These are phyloP conservation scores for Charaxes varanes DNA, from an alignment of 1,140 invertebrate genomes.

Conservation along the genomic window DNA sequence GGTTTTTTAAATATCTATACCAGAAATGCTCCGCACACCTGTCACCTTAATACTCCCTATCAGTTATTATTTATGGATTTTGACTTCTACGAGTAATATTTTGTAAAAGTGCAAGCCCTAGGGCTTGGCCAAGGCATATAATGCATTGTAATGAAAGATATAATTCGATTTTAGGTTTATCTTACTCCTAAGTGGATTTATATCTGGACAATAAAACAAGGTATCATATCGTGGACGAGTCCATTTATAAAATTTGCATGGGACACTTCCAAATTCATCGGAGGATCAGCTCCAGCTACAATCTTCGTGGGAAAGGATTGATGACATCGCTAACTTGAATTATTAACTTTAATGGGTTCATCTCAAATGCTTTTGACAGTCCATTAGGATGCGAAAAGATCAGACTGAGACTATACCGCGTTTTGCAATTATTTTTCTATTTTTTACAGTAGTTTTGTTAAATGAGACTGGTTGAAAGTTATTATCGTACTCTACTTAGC, in stretches of 20 bases:
- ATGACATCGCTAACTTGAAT: slow-evolving; percentile 1
- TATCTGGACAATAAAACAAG: slow-evolving; percentile 48
- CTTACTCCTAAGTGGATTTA: slow-evolving; percentile 48
- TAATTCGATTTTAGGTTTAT: slow-evolving; percentile 60
- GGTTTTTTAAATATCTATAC: too few species aligned
- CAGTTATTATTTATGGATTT: too few species aligned
- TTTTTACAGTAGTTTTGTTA: not conserved
- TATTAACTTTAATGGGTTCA: slow-evolving; percentile 2
- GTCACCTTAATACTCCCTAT: too few species aligned
- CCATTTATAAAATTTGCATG: slow-evolving; percentile 33
- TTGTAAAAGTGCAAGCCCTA: slow-evolving; percentile 3
- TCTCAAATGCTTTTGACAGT: not conserved
- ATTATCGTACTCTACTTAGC: too few species aligned
- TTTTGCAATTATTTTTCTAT: not conserved
- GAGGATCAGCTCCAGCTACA: slow-evolving; percentile 1
- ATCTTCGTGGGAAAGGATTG: slow-evolving; percentile 11
- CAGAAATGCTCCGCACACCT: too few species aligned
- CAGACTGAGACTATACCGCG: too few species aligned
- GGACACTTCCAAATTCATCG: slow-evolving; percentile 28
- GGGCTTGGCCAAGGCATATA: slow-evolving; percentile 14
- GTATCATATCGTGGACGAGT: slow-evolving; percentile 31
- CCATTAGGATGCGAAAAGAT: not conserved
- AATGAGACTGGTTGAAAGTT: too few species aligned
- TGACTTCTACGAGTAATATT: too few species aligned
- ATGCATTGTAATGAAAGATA: slow-evolving; percentile 46